Percentiles rank a stretch among this genome's conserved stretches.
Conservation (phyloP, 2,797 vertebrate genomes). For the Protonibea diacanthus region DNA sequence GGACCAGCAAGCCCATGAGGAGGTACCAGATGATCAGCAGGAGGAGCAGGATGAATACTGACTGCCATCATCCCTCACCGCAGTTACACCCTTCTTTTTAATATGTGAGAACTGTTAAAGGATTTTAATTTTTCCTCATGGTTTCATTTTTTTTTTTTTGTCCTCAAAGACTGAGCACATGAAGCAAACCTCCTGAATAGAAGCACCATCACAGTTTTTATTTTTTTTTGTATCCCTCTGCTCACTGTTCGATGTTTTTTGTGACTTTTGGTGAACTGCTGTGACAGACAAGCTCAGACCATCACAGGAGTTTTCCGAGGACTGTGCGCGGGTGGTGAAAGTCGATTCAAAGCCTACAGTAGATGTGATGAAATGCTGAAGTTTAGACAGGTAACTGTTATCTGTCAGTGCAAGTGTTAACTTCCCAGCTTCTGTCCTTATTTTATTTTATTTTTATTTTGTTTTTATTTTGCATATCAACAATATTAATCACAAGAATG, state of each 20-base stretch:
- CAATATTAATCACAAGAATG: slow-evolving; percentile 80
- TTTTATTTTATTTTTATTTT: slow-evolving; percentile 41
- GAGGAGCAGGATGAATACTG: slow-evolving; percentile 99
- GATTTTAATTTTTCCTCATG: slow-evolving; percentile 75
- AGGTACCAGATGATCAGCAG: slow-evolving; percentile 90
- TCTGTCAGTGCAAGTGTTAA: slow-evolving; percentile 77
- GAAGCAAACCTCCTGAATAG: slow-evolving; percentile 77
- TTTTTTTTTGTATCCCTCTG: slow-evolving; percentile 80
- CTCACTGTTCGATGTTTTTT: slow-evolving; percentile 88
- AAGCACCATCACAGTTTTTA: slow-evolving; percentile 75
- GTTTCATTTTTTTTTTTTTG: slow-evolving; percentile 63
- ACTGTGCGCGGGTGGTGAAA: slow-evolving; percentile 81
- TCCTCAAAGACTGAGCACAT: slow-evolving; percentile 90
- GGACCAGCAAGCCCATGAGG: slow-evolving; percentile 88
- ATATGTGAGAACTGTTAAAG: slow-evolving; percentile 90
- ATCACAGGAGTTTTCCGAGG: slow-evolving; percentile 85
- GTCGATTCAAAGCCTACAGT: slow-evolving; percentile 82
- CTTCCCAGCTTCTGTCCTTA: slow-evolving; percentile 68
- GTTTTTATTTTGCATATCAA: slow-evolving; percentile 79
- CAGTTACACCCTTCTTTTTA: slow-evolving; percentile 83
- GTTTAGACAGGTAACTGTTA: slow-evolving; percentile 71
- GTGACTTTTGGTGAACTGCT: slow-evolving; percentile 90
- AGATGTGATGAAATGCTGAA: slow-evolving; percentile 79
- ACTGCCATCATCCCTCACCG: slow-evolving; percentile 77
- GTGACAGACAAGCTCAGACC: slow-evolving; percentile 87